Conservation (phyloP, 2,888 invertebrate genomes). For the Conistra vaccinii region DNA sequence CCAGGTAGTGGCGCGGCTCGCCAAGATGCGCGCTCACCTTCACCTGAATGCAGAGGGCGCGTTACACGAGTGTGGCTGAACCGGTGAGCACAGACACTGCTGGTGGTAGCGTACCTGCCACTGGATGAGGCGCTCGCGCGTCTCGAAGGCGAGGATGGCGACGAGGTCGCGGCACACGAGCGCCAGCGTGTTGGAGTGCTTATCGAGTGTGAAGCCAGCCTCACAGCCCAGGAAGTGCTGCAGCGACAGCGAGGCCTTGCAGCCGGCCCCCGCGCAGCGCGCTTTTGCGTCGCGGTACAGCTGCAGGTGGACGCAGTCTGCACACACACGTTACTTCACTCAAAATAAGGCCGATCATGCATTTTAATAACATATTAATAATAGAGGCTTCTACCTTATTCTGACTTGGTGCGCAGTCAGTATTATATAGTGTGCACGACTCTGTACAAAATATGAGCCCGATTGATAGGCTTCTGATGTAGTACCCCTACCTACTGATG, state of each 20-base stretch:
- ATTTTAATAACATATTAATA: neutral
- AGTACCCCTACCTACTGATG: neutral
- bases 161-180: slow-evolving; percentile 96
- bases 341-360: neutral
- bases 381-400: neutral
- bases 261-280: slow-evolving; percentile 87
- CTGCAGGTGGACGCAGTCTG: slow-evolving; percentile 97
- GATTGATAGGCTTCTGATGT: neutral
- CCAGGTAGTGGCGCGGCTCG: slow-evolving; percentile 80
- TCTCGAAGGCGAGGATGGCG: slow-evolving; percentile 96
- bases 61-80: neutral
- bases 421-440: neutral
- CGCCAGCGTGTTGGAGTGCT: slow-evolving; percentile 97
- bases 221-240: slow-evolving; percentile 96
- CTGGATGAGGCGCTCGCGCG: slow-evolving; percentile 96
- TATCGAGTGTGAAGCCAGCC: slow-evolving; percentile 96
- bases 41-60: slow-evolving; percentile 71
- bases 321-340: slow-evolving; percentile 12
- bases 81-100: neutral
- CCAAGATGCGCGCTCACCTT: slow-evolving; percentile 82
- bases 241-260: slow-evolving; percentile 96
- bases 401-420: neutral
- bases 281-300: slow-evolving; percentile 96
- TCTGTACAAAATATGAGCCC: neutral
- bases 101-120: slow-evolving; percentile 92